Conservation (phyloP, 2,113 vertebrate species). For the Rafetus swinhoei region DNA sequence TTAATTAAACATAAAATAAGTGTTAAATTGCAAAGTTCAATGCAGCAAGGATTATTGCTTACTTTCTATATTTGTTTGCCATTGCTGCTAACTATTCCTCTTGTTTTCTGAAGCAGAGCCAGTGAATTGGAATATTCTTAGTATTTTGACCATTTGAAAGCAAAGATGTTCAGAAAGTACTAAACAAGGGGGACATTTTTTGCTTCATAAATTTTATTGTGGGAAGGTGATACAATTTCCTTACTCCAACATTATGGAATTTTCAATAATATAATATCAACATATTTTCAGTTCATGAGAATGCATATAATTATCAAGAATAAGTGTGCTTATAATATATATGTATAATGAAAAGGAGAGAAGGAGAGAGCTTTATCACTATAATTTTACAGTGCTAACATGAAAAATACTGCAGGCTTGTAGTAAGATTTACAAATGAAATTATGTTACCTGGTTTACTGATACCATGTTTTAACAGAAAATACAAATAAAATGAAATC, state of each 20-base stretch:
- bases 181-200: constrained; percentile 34
- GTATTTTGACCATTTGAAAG: constrained; percentile 54
- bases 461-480: constrained; percentile 11
- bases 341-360: constrained; percentile 3
- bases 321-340: background rate
- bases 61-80: constrained; percentile 67
- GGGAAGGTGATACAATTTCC: constrained; percentile 48
- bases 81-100: constrained; percentile 52
- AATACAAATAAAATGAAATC: constrained; percentile 7
- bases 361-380: background rate
- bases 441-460: constrained; percentile 9
- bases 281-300: background rate
- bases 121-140: constrained; percentile 61
- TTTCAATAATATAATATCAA: background rate
- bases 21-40: constrained; percentile 79
- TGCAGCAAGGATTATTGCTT: constrained; percentile 64
- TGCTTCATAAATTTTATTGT: constrained; percentile 68
- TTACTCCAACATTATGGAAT: constrained; percentile 47
- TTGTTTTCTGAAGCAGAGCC: constrained; percentile 52
- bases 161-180: constrained; percentile 64
- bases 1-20: constrained; percentile 85
- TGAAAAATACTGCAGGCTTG: background rate
- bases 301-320: constrained; percentile 3
- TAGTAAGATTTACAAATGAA: constrained; percentile 15
- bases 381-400: constrained; percentile 17